Percentiles rank a stretch among this genome's conserved stretches.
Conservation (phyloP, 2,113 vertebrate genomes). For the Dasyprocta punctata region DNA sequence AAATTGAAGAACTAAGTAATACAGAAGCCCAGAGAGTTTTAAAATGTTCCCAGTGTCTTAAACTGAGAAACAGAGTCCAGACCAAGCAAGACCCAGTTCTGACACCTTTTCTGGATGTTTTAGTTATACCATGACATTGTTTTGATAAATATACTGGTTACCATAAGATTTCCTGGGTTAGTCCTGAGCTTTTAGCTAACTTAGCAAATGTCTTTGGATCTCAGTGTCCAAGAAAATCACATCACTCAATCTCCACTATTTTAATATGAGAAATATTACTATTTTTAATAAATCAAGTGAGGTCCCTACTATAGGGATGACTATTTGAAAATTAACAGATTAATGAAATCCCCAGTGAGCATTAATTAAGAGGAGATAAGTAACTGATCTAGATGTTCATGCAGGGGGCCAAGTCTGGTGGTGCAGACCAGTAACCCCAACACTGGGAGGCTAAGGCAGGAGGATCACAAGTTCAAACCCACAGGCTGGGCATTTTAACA, state of each 20-base stretch:
- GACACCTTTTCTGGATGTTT: not conserved
- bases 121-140: not conserved
- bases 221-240: constrained; percentile 27
- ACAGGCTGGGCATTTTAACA: not conserved
- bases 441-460: not conserved
- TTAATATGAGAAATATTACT: constrained; percentile 1
- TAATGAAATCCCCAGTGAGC: not conserved
- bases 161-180: not conserved
- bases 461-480: not conserved
- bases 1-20: constrained; percentile 38
- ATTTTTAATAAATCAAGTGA: not conserved
- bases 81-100: constrained; percentile 24
- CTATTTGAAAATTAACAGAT: constrained; percentile 3
- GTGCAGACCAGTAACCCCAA: not conserved
- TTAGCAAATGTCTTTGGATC: constrained; percentile 34
- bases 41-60: not conserved
- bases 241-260: constrained; percentile 14
- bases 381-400: not conserved
- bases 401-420: not conserved
- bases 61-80: not conserved
- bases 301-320: not conserved
- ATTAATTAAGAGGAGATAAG: not conserved
- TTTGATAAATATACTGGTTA: constrained; percentile 5
- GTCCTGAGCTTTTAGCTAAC: not conserved
- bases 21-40: not conserved